Evolutionary conservation across 2,113 vertebrate genomes (phyloP), one percentile per base, ranked within the genome.

Genomic region (Hypanus sabinus): DNA sequence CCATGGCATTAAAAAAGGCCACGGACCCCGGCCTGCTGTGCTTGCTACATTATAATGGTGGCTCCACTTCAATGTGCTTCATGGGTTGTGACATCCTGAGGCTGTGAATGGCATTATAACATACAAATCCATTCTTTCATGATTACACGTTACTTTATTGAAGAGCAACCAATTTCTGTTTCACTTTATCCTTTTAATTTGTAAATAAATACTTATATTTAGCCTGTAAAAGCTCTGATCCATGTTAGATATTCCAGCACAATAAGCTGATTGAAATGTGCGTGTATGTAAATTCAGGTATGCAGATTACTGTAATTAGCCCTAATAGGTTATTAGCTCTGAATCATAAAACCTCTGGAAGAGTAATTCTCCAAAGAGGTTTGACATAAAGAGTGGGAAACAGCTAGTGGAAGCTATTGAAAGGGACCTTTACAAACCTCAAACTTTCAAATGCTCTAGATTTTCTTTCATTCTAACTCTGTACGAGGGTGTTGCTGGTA

Each of bases 141-240:
- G 71, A 73, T 24, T 2, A 24, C 71, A 73, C 71, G 2, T 20
- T 7, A n/a, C 18, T 30, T 5, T 6, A 33, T 20, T 88, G 60
- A 88, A 88, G 85, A 16, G 12, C 27, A 5, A 27, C 24, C 55
- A 55, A 62, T n/a, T 62, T 62, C 27, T 8, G 27, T n/a, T 33
- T 62, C 85, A 65, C 16, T 88, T 18, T 65, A 88, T 65, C 62
- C 57, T 88, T 88, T n/a, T 33, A 88, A 88, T 88, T 88, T 88
- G 85, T 11, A 88, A 88, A 88, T 88, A 88, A 88, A 88, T 57
- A 27, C 81, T 85, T 85, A 60, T 8, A 30, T 62, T 88, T 88
- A 88, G 85, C 85, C 57, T n/a, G 85, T 88, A 30, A 62, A 88
- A 88, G 57, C 11, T 88, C 27, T 88, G 85, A 62, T 88, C 85